Evolutionary conservation across 2,113 vertebrate genomes (phyloP), one percentile per base, ranked within the genome.

Genomic region (Phodopus roborovskii): DNA sequence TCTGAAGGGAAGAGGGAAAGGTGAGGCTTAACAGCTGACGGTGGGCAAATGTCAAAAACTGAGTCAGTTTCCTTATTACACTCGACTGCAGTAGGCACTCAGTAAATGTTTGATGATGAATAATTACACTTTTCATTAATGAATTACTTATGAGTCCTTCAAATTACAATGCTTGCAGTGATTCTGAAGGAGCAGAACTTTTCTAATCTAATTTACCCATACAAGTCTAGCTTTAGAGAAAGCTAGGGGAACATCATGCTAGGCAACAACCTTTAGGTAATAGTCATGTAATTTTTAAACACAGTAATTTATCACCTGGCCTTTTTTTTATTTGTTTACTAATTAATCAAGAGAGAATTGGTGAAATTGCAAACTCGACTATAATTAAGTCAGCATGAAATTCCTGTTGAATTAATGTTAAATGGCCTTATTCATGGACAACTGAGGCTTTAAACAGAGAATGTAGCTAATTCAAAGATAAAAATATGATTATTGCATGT

Each of bases 321-420:
- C 78, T 17, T 82, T 75, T 15, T 70, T 79, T 82, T 66, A 71
- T 36, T 88, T 87, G 56, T 75, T 92, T 97, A 50, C 62, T 74
- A 85, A 90, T 92, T 82, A 95, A 90, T 93, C 39, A 97, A 81
- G 68, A 92, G 45, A 71, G 48, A 62, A 48, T 88, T 88, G 42
- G 1, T 91, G 48, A 83, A 85, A 74, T 74, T 92, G 42, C 20
- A 93, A 71, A 28, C 8, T 92, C 90, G 73, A 48, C 15, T 91
- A 28, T 48, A 79, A 91, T 89, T 92, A 94, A 48, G 26, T 17
- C 50, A 75, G 33, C 48, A 88, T 91, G 36, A 10, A 78, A 3
- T 64, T 92, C 56, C 60, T 78, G 19, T 39, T 83, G 20, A 95
- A 75, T 16, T 74, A 50, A 78, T 94, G 7, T 45, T 71, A 82